Evolutionary conservation across 1,140 invertebrate species (phyloP), one percentile per base, ranked within the genome.

Genomic region (Pseudomyrmex concolor): DNA sequence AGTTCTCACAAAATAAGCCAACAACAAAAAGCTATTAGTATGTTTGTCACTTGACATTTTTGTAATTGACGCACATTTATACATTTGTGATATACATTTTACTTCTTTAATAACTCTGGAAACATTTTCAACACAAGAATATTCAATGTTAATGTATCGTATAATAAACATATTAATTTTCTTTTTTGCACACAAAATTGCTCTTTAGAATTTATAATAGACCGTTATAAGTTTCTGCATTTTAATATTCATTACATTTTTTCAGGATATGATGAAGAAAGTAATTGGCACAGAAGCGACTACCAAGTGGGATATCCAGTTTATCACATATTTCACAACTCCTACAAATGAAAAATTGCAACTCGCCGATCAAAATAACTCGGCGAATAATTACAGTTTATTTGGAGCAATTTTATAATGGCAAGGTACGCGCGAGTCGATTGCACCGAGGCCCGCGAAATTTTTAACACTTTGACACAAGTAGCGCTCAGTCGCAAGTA

Each of bases 271-370:
- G 92, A 90, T 7, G 90, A 93, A 43, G 93, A 94, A 0, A 93
- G 94, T 22, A 88, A 88, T 19, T 94, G 93, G 94, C 92, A 94
- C 74, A 91, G 93, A 83, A 94, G 91, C 71, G 94, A 94, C 57
- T 83, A 90, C 12, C 84, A 90, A 4, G 0, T 74, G 59, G 86
- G 83, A n/a, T 89, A 89, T 84, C 70, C 82, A 7, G 84, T 74
- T 19, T 88, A 89, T 86, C 78, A 83, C 2, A 87, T 87, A n/a
- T 85, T 89, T 48, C 90, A 90, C 4, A 85, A 89, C 64, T 80
- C 84, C 45, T 89, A 89, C 19, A 86, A 84, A 55, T 89, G 77
- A 89, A 43, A 8, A 59, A 17, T 55, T 10, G 2, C 43, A 25
- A 55, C 3, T 66, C 62, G 25, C 25, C 2, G 45, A 34, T 10